Evolutionary conservation across 2,888 invertebrate genomes (phyloP).

Genomic region (Mesorhabditis sp.): DNA sequence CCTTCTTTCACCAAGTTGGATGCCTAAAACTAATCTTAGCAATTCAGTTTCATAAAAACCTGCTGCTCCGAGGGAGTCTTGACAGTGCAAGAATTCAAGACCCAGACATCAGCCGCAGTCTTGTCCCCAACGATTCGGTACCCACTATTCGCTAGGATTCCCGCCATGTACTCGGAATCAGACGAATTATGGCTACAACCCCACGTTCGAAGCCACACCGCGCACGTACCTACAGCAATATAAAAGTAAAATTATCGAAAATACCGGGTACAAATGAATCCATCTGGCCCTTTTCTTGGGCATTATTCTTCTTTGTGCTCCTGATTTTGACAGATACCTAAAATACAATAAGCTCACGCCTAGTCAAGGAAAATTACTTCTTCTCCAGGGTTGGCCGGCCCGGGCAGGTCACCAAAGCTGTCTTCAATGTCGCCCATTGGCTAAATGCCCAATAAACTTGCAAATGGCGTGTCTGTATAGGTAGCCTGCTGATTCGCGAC

Average conservation of each 20-base stretch:
- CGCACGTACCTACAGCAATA: background rate
- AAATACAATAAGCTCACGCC: background rate
- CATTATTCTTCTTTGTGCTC: background rate
- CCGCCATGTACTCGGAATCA: constrained; percentile 98
- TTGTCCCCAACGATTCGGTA: constrained; percentile 68
- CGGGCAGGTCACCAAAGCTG: constrained; percentile 1
- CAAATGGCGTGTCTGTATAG: no score
- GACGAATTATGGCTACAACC: constrained; percentile 78
- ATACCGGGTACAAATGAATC: constrained; percentile 38
- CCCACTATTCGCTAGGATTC: constrained; percentile 71
- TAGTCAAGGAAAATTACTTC: background rate
- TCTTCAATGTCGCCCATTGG: constrained; percentile 10
- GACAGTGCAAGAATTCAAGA: constrained; percentile 94
- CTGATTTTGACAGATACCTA: background rate
- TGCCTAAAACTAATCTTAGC: constrained; percentile 16
- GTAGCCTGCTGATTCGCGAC: no score
- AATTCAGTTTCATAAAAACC: constrained; percentile 14
- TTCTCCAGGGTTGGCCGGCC: background rate
- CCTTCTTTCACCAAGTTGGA: constrained; percentile 32
- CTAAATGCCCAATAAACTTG: background rate
- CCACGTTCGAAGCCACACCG: constrained; percentile 47
- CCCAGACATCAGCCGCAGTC: constrained; percentile 81
- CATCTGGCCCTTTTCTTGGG: constrained; percentile 20
- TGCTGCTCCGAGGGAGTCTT: constrained; percentile 84
- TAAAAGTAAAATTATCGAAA: constrained; percentile 14